Evolutionary conservation across 2,113 vertebrate species (phyloP).

Genomic region (Ifrita kowaldi): DNA sequence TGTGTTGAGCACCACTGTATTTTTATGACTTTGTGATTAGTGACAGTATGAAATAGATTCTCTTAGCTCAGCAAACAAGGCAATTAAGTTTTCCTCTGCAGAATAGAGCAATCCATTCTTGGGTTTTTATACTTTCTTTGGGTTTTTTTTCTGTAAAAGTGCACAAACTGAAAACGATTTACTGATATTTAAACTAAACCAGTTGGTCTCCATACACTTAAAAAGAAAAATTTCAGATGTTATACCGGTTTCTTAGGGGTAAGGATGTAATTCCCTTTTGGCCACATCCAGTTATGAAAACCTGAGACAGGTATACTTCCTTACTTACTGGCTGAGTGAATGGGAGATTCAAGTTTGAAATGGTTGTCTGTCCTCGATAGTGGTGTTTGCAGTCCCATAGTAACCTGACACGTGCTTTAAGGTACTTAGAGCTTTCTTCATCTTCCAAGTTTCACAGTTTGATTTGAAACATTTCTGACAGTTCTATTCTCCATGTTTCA

Average conservation of each 20-base stretch:
- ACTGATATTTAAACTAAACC: not conserved
- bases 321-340: not conserved
- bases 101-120: not conserved
- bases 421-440: not conserved
- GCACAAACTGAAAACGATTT: not conserved
- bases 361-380: not conserved
- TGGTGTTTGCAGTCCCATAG: not conserved
- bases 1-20: not conserved
- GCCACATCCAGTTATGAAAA: not conserved
- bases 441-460: not conserved
- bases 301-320: not conserved
- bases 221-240: not conserved
- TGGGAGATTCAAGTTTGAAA: not conserved
- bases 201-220: not conserved
- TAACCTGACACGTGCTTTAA: not conserved
- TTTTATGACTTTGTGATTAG: not conserved
- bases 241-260: not conserved
- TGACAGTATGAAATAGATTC: not conserved
- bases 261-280: not conserved
- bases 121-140: not conserved
- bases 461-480: not conserved
- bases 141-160: not conserved
- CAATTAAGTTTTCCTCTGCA: not conserved
- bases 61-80: not conserved
- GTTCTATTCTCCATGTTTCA: not conserved